These are phyloP conservation scores for Berghia stephanieae DNA, from an alignment of 1,140 invertebrate genomes.

Conservation along the genomic window DNA sequence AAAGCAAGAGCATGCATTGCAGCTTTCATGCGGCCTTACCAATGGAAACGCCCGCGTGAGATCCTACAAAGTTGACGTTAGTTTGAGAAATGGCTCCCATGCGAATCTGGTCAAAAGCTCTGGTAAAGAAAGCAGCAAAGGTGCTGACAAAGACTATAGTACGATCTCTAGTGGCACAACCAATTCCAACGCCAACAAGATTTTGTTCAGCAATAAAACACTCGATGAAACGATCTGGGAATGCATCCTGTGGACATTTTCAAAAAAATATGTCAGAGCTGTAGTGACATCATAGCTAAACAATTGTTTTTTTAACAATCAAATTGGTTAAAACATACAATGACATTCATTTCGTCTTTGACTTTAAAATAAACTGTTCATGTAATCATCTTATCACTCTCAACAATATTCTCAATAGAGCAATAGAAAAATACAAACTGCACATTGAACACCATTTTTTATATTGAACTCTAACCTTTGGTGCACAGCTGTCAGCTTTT, in stretches of 20 bases:
- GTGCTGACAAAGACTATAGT: slow-evolving; percentile 93
- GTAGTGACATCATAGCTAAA: neutral
- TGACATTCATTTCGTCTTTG: too few species aligned
- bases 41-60: slow-evolving; percentile 93
- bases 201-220: slow-evolving; percentile 99
- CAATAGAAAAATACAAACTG: too few species aligned
- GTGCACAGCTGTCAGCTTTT: too few species aligned
- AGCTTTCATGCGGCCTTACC: too few species aligned
- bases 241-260: slow-evolving; percentile 56
- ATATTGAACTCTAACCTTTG: too few species aligned
- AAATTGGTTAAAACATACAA: too few species aligned
- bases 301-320: too few species aligned
- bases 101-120: slow-evolving; percentile 95
- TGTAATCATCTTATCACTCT: too few species aligned
- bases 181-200: slow-evolving; percentile 94
- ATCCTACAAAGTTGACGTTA: slow-evolving; percentile 94
- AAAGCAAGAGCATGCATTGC: too few species aligned
- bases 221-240: slow-evolving; percentile 86
- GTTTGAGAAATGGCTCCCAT: slow-evolving; percentile 99
- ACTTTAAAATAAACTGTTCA: too few species aligned
- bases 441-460: too few species aligned
- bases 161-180: slow-evolving; percentile 84
- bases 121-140: slow-evolving; percentile 96
- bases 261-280: neutral
- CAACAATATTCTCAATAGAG: too few species aligned